phyloP scores from a whole-genome alignment of 2,797 vertebrate species.

The Sebastes iracundus region DNA sequence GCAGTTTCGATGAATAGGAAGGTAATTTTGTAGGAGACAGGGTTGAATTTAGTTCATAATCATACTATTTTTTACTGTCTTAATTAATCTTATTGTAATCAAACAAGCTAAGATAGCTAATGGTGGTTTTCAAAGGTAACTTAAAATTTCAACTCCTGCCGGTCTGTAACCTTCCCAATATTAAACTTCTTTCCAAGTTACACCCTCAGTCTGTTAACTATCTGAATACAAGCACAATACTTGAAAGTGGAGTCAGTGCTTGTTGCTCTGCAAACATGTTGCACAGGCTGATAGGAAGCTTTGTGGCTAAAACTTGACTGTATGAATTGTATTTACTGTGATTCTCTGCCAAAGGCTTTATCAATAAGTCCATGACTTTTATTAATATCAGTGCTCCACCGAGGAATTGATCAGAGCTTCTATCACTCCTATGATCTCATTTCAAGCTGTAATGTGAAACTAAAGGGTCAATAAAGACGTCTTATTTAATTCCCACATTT shows the following conservation, averaged over 20 bases:
- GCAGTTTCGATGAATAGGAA: no score
- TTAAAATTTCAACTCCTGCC: not conserved
- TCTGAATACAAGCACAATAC: not conserved
- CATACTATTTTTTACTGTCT: no score
- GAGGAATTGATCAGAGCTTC: conserved; percentile 69
- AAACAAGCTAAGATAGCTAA: conserved; percentile 4
- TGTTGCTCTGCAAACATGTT: conserved; percentile 9
- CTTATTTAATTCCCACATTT: conserved; percentile 65
- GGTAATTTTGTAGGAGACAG: no score
- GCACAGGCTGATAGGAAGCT: not conserved
- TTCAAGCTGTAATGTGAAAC: conserved; percentile 76
- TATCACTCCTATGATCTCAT: conserved; percentile 73
- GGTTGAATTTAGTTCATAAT: no score
- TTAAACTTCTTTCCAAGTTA: not conserved
- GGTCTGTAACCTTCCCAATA: not conserved
- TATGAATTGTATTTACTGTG: conserved; percentile 26
- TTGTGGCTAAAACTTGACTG: not conserved
- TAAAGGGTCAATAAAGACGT: conserved; percentile 75
- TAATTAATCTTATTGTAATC: not conserved
- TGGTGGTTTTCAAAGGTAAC: conserved; percentile 4
- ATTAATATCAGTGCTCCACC: conserved; percentile 69
- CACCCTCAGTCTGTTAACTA: not conserved
- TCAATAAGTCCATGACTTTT: conserved; percentile 71
- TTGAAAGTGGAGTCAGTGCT: not conserved
- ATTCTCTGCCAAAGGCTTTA: conserved; percentile 52